phyloP scores from a whole-genome alignment of 2,797 vertebrate species.

The Poeciliopsis paucimaculata region DNA sequence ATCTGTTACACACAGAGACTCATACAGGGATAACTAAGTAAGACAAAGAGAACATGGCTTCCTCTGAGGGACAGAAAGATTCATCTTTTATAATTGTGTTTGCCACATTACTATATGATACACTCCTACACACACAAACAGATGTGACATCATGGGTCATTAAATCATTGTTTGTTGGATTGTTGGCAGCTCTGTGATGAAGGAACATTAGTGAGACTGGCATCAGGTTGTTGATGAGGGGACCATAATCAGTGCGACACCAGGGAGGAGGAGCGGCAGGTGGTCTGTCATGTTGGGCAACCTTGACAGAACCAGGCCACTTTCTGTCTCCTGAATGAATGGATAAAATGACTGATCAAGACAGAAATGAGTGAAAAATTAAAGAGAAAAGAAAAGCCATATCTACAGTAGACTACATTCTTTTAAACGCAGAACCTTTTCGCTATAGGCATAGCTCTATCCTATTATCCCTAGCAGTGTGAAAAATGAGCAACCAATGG shows the following conservation, averaged over 20 bases:
- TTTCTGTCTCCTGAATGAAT: slow-evolving; percentile 47
- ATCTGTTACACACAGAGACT: slow-evolving; percentile 32
- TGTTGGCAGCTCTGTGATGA: slow-evolving; percentile 62
- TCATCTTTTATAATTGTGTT: slow-evolving; percentile 73
- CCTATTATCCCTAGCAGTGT: slow-evolving; percentile 49
- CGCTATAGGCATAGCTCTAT: slow-evolving; percentile 24
- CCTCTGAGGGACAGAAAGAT: slow-evolving; percentile 62
- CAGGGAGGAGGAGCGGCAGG: slow-evolving; percentile 54
- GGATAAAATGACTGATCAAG: slow-evolving; percentile 25
- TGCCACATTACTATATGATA: slow-evolving; percentile 51
- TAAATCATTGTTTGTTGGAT: slow-evolving; percentile 69
- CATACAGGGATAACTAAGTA: slow-evolving; percentile 49
- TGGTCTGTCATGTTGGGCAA: slow-evolving; percentile 64
- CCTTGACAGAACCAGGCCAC: slow-evolving; percentile 70
- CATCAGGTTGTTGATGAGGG: slow-evolving; percentile 66
- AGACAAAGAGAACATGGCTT: slow-evolving; percentile 61
- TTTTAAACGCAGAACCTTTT: slow-evolving; percentile 26
- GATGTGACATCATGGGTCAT: slow-evolving; percentile 73
- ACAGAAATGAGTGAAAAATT: slow-evolving; percentile 23
- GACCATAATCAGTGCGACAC: slow-evolving; percentile 63
- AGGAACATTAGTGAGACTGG: slow-evolving; percentile 59
- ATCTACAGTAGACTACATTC: slow-evolving; percentile 1
- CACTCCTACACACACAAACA: slow-evolving; percentile 58
- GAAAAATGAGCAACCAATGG: slow-evolving; percentile 64
- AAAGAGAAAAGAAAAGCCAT: neutral